A percentile compares a stretch with the other conserved stretches of the same genome.
phyloP scores from a whole-genome alignment of 37 sponge, comb jelly and placozoan species.

The Petrosia ficiformis region DNA sequence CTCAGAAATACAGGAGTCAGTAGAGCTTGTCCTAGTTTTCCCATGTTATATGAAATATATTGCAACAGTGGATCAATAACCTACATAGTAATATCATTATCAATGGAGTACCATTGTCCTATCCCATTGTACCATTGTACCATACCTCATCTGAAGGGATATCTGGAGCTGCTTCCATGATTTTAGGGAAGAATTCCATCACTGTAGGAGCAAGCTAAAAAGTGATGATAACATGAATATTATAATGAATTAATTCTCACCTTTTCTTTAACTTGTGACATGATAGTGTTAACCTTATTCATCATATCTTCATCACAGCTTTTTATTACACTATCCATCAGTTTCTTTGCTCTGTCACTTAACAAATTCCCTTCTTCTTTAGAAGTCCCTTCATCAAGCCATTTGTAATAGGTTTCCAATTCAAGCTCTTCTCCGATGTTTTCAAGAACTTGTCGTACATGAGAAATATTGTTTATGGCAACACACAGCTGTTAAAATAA shows the following conservation, averaged over 20 bases:
- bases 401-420: slow-evolving; percentile 18
- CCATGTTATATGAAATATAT: slow-evolving; percentile 36
- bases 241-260: neutral
- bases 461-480: slow-evolving; percentile 47
- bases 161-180: neutral
- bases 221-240: neutral
- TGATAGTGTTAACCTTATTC: slow-evolving; percentile 22
- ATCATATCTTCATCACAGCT: slow-evolving; percentile 38
- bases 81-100: neutral
- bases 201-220: neutral
- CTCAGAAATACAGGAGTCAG: slow-evolving; percentile 18
- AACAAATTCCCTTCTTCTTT: neutral
- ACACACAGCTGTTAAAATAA: slow-evolving; percentile 29
- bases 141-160: neutral
- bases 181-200: neutral
- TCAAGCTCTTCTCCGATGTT: slow-evolving; percentile 17
- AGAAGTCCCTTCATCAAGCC: neutral
- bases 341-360: neutral
- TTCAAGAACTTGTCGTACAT: slow-evolving; percentile 6
- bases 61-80: slow-evolving; percentile 21
- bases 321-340: slow-evolving; percentile 11
- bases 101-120: too few species aligned
- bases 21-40: slow-evolving; percentile 23
- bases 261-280: neutral
- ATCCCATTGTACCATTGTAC: neutral